A percentile compares a stretch with the other conserved stretches of the same genome.
phyloP scores from a whole-genome alignment of 2,797 vertebrate genomes.

The Glyptemys insculpta region DNA sequence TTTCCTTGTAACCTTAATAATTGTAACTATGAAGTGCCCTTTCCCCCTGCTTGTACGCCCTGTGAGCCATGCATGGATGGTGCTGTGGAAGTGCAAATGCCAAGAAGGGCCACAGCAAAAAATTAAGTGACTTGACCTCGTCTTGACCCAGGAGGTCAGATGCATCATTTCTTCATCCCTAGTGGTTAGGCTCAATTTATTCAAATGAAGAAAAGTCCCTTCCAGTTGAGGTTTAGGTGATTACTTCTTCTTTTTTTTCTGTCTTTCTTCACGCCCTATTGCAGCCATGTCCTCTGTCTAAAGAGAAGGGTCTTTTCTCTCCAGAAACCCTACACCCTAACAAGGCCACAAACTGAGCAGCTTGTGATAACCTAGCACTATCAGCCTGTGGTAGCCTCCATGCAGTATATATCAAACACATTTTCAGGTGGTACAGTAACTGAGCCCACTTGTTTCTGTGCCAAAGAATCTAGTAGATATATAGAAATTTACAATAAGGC shows the following conservation, averaged over 20 bases:
- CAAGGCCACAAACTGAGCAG: background rate
- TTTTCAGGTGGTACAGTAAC: background rate
- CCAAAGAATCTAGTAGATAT: fast-evolving
- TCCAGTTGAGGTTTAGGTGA: background rate
- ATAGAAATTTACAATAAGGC: background rate
- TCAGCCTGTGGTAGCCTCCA: background rate
- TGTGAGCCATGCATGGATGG: background rate
- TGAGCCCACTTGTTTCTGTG: background rate
- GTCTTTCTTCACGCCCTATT: background rate
- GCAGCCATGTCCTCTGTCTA: background rate
- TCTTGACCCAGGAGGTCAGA: background rate
- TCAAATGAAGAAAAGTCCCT: background rate
- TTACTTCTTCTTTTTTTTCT: background rate
- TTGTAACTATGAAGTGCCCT: background rate
- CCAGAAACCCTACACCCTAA: background rate
- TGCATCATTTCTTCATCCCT: background rate
- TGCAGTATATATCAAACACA: background rate
- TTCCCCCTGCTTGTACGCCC: background rate
- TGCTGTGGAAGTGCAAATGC: background rate
- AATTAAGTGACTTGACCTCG: background rate
- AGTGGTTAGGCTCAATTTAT: background rate
- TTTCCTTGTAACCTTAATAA: background rate
- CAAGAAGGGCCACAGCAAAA: background rate
- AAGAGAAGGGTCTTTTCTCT: background rate
- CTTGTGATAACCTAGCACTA: background rate